Conservation (phyloP, 2,888 invertebrate species). For the Drosophila barbarae region DNA sequence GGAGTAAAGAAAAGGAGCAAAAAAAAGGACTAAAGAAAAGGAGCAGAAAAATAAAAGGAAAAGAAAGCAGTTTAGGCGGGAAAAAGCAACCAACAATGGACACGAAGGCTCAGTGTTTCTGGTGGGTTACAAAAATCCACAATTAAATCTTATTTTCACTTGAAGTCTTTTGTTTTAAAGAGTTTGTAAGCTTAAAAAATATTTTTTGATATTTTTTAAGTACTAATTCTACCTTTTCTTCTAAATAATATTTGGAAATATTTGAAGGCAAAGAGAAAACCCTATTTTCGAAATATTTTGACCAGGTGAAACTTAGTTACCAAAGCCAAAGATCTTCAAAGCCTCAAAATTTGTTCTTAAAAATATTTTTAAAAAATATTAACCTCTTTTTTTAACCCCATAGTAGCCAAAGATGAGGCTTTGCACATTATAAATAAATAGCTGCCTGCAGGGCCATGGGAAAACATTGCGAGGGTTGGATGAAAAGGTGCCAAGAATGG, state of each 20-base stretch:
- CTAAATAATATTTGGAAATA: not conserved
- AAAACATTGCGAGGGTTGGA: slow-evolving; percentile 6
- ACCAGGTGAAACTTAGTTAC: too few species aligned
- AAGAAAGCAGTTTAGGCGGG: slow-evolving; percentile 15
- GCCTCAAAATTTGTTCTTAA: not conserved
- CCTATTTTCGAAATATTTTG: too few species aligned
- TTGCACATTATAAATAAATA: slow-evolving; percentile 64
- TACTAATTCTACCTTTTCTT: too few species aligned
- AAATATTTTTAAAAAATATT: not conserved
- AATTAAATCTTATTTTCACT: slow-evolving; percentile 10
- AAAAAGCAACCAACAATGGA: slow-evolving; percentile 19
- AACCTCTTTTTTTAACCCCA: not conserved
- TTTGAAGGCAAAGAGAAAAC: not conserved
- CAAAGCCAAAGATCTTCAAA: too few species aligned
- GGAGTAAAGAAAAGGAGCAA: slow-evolving; percentile 5
- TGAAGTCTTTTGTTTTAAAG: not conserved
- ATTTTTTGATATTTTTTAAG: too few species aligned
- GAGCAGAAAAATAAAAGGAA: not conserved
- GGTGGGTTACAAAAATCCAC: not conserved
- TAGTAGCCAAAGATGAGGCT: slow-evolving; percentile 17
- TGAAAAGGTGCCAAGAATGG: slow-evolving; percentile 6
- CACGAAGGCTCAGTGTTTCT: not conserved
- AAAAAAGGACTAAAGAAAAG: slow-evolving; percentile 1
- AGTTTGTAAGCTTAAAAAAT: not conserved
- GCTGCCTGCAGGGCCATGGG: slow-evolving; percentile 35